phyloP scores from a whole-genome alignment of 2,113 vertebrate genomes.

The Brevimyrus niger region DNA sequence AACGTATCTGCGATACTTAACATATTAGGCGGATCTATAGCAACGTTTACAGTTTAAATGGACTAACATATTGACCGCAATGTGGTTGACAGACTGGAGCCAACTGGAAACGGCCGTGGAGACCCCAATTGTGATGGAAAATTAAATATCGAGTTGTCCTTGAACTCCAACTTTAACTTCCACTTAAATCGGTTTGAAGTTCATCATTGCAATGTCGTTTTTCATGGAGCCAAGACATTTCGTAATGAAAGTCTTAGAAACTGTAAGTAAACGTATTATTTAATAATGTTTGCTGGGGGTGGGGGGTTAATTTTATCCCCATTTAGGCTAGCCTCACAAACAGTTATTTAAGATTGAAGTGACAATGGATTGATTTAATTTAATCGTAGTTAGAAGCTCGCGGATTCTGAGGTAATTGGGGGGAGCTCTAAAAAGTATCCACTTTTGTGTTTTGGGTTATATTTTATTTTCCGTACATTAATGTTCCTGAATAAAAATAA shows the following conservation, averaged over 20 bases:
- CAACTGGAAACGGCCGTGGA: not conserved
- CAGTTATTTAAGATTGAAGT: not conserved
- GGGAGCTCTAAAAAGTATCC: not conserved
- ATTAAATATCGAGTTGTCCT: not conserved
- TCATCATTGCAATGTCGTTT: not conserved
- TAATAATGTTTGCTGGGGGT: not conserved
- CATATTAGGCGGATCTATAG: not conserved
- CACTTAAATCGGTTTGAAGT: not conserved
- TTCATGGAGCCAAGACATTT: not conserved
- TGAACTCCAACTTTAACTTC: not conserved
- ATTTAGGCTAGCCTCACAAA: not conserved
- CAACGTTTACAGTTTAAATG: not conserved
- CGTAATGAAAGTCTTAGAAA: not conserved
- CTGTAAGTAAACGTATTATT: not conserved
- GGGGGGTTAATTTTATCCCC: not conserved
- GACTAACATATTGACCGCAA: not conserved
- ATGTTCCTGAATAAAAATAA: not conserved
- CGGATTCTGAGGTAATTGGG: not conserved
- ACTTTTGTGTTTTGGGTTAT: not conserved
- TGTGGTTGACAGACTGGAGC: not conserved
- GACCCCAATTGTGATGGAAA: not conserved
- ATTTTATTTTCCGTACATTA: not conserved
- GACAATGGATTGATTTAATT: not conserved
- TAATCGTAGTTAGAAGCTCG: not conserved
- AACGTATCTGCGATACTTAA: not conserved